Evolutionary conservation across 1,140 invertebrate species (phyloP), one percentile per base, ranked within the genome.

Genomic region (Drosophila willistoni): DNA sequence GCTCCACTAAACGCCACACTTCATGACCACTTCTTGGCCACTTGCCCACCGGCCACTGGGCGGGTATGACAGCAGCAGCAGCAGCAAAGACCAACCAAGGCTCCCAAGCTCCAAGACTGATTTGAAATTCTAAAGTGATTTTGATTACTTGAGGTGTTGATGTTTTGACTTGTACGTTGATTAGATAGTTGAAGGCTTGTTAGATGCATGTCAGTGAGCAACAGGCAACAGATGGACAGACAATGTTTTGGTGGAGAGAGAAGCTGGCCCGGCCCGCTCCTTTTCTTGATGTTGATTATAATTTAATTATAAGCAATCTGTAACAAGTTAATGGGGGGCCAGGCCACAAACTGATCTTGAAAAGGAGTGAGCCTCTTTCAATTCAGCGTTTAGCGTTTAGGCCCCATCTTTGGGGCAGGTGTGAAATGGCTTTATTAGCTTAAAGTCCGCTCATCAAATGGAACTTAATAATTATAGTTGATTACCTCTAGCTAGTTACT

Each of bases 101-200:
- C 83, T 78, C 84, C 80, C 12, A 39, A 64, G 77, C 73, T 81
- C 71, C 77, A 75, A 70, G 61, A 72, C 84, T 89, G 84, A 89
- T 89, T 89, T 89, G 84, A 89, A 89, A 89, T 89, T 89, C 84
- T 89, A 89, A 89, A 89, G 84, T 89, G 84, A 89, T 89, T 89
- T 89, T 89, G 84, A 89, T 89, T 89, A 89, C 85, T 89, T 81
- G 84, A 89, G 84, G 84, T 89, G 84, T 89, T 89, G 84, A 89
- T 89, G 84, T 89, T 89, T 89, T 89, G 84, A 89, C 84, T 84
- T 89, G 84, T 89, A 89, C 84, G 84, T 89, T 89, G 84, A 89
- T 89, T 89, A 89, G 84, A 89, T 89, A 81, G 67, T 80, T 75
- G 81, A 73, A 77, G 81, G 81, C 84, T 89, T 89, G 84, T 89